Evolutionary conservation across 2,888 invertebrate genomes (phyloP), one percentile per base, ranked within the genome.

Genomic region (Drosophila melanosoma): DNA sequence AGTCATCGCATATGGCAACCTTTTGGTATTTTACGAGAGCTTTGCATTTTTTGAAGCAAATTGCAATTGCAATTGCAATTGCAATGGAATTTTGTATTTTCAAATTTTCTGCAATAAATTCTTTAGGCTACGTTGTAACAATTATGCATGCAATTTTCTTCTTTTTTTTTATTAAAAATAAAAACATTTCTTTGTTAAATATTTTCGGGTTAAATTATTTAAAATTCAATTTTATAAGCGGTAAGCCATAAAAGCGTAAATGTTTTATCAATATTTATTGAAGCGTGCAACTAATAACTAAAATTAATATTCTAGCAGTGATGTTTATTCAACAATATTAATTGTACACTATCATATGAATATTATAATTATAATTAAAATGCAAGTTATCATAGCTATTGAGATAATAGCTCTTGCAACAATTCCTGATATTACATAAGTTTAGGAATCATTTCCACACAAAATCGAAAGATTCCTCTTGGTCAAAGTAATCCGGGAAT

Each of bases 11-110:
- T 17, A 17, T 4, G 8, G 36, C 1, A 10, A 10, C 20, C 29
- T 57, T 57, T 42, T 42, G 35, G 59, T 42, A 72, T 71, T 60
- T 53, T 32, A 20, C 17, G 20, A 62, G 26, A 76, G 35, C 17
- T 70, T 57, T 26, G 48, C 35, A 69, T 36, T 63, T 63, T 54
- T 20, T 26, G 57, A 29, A 40, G 15, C 3, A 54, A 56, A 36
- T 56, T 56, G n/a, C 11, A 54, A 40, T 56, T 56, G n/a, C 11
- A 54, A 40, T 57, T 42, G 57, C 29, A 42, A 15, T 33, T 40
- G 20, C 56, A 38, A 15, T 57, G 57, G 40, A 57, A 57, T 42
- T 42, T 40, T 20, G 20, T 20, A 17, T 42, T 15, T 32, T 20
- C 1, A 40, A 57, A 11, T 40, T 15, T 42, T 1, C 20, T 8